Base-by-base conservation (phyloP, 1,140 invertebrate genomes). In the Bombus ignitus region DNA sequence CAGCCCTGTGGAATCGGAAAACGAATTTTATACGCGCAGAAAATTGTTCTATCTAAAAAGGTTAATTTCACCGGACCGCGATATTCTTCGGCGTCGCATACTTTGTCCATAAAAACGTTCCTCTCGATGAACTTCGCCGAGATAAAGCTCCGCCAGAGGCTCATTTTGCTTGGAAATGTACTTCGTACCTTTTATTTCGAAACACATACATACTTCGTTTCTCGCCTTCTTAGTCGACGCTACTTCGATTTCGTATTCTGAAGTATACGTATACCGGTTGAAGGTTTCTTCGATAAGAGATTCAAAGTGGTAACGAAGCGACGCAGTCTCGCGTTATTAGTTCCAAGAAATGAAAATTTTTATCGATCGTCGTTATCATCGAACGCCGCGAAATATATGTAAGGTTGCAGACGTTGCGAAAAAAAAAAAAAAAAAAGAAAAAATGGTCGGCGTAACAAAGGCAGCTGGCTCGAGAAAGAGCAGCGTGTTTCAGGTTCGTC, bases 11-110 rank as follows among this genome's bases (percentile, higher is more conserved):
- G 81, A 37, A 78, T 78, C 57, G 77, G 39, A 35, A 85, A 85
- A 80, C 68, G 77, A 72, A 85, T 80, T 85, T 80, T 85, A 80
- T 85, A 47, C 83, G 68, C 39, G 76, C 76, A 72, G 83, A 62
- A 85, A 85, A 85, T 85, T 85, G 53, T 85, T 85, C 83, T 72
- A 80, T 80, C 83, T 80, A 53, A 65, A 83, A 80, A 73, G 68
- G 68, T 79, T 85, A 85, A 85, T 85, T 85, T 68, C 77, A n/a
- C 3, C n/a, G 28, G 42, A 8, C 25, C 42, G 47, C 47, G 73
- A 77, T 80, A 47, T 53, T 85, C 77, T 35, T 22, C 83, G 76
- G 32, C 42, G 75, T 47, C 47, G 44, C 66, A n/a, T 66, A 47
- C 28, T 80, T 35, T 53, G 9, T 22, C 47, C 68, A 44, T 85